Percentiles rank a stretch among this genome's conserved stretches.
Conservation (phyloP, 2,113 vertebrate species). For the Syngnathus scovelli region DNA sequence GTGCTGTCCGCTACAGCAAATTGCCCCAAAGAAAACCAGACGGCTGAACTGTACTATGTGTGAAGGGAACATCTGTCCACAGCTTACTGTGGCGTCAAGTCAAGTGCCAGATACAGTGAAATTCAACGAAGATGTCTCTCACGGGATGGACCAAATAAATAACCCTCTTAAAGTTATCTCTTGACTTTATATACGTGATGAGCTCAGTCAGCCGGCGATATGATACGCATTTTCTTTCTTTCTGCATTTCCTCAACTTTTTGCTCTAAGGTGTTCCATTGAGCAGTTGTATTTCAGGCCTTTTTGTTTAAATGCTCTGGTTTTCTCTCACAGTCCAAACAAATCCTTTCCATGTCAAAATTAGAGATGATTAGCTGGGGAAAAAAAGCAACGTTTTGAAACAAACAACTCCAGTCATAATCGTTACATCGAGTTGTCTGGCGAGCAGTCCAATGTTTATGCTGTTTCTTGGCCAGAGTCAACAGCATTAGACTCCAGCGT, state of each 20-base stretch:
- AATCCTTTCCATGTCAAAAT: no score
- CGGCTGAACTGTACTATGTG: conserved; percentile 28
- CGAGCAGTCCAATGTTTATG: not conserved
- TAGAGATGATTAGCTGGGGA: no score
- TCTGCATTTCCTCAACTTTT: conserved; percentile 4
- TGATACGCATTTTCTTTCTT: conserved; percentile 15
- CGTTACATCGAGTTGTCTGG: not conserved
- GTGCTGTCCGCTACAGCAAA: conserved; percentile 26
- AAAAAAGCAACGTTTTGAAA: no score
- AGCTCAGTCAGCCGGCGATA: conserved; percentile 19
- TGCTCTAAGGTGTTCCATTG: not conserved
- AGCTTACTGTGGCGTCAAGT: conserved; percentile 27
- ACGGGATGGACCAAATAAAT: conserved; percentile 1
- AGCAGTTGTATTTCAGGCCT: not conserved
- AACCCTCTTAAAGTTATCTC: conserved; percentile 14
- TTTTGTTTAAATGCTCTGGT: not conserved
- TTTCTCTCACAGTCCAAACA: no score
- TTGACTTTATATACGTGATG: not conserved
- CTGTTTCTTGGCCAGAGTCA: not conserved
- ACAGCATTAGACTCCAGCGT: not conserved
- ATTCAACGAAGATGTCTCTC: conserved; percentile 17
- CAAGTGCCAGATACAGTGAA: conserved; percentile 46
- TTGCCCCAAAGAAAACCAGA: conserved; percentile 22
- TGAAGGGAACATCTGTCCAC: conserved; percentile 45
- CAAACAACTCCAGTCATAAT: no score